phyloP scores from a whole-genome alignment of 2,797 vertebrate species.

The Melanotaenia maccullochi region DNA sequence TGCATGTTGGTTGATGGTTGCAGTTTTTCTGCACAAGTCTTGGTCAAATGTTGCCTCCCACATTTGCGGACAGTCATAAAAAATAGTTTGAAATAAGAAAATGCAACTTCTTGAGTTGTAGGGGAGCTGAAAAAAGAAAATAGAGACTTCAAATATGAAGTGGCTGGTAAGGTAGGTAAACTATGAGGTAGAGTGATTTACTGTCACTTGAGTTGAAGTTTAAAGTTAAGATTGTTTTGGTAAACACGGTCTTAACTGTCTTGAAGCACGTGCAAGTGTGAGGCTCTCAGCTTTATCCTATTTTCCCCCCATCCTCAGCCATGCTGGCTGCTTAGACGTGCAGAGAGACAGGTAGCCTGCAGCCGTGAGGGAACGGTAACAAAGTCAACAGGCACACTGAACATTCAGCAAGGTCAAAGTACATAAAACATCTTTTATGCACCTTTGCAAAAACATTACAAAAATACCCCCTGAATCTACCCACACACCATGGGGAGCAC shows the following conservation, averaged over 20 bases:
- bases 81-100: not conserved
- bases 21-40: not conserved
- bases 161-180: not conserved
- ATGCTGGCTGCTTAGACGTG: constrained; percentile 31
- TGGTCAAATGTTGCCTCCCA: not conserved
- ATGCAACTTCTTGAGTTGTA: not conserved
- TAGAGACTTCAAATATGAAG: not conserved
- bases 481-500: constrained; percentile 41
- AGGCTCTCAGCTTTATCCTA: constrained; percentile 12
- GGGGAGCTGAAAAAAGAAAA: not conserved
- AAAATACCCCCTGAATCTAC: constrained; percentile 59
- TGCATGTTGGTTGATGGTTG: not conserved
- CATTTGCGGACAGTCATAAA: not conserved
- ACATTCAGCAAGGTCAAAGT: constrained; percentile 22
- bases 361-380: constrained; percentile 22
- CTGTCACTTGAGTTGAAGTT: not conserved
- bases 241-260: not conserved
- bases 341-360: constrained; percentile 23
- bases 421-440: constrained; percentile 31
- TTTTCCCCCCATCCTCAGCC: not conserved
- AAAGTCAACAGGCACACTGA: constrained; percentile 16
- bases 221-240: not conserved
- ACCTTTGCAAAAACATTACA: constrained; percentile 30
- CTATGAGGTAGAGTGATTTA: too few relatives aligned
- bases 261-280: constrained; percentile 15